phyloP scores from a whole-genome alignment of 2,888 invertebrate genomes.

The Tetragonula carbonaria region DNA sequence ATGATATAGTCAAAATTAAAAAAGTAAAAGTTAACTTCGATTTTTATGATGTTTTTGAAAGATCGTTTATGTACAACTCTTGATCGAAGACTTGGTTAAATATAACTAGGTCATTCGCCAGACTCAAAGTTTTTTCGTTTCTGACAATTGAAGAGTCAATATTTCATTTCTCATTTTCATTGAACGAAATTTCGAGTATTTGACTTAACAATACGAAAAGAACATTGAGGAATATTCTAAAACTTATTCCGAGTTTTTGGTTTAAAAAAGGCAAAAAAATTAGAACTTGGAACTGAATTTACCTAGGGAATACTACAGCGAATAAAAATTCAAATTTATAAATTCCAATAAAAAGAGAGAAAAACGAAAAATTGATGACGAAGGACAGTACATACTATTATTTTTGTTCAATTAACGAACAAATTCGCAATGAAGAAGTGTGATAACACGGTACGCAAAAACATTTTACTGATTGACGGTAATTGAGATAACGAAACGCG shows the following conservation, averaged over 20 bases:
- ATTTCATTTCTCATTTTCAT: too few species aligned
- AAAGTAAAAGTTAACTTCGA: too few species aligned
- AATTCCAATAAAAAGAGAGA: not conserved
- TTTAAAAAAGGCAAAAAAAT: not conserved
- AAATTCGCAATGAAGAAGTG: not conserved
- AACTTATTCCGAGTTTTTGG: not conserved
- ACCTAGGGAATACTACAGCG: too few species aligned
- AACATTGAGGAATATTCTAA: accelerated
- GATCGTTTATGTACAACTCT: too few species aligned
- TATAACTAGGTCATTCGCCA: too few species aligned
- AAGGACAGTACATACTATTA: not conserved
- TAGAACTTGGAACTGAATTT: not conserved
- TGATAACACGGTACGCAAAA: not conserved
- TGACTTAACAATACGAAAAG: not conserved
- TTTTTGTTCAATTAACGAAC: not conserved
- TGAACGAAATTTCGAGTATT: too few species aligned
- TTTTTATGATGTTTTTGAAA: too few species aligned
- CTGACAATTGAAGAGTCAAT: too few species aligned
- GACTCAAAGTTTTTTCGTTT: too few species aligned
- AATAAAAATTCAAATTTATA: too few species aligned
- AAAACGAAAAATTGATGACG: not conserved
- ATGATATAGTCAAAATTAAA: not conserved
- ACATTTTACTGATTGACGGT: not conserved
- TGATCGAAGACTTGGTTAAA: too few species aligned
- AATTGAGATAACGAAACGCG: slow-evolving; percentile 41